Evolutionary conservation across 2,797 vertebrate species (phyloP), one percentile per base, ranked within the genome.

Genomic region (Pangasius mekongensis): DNA sequence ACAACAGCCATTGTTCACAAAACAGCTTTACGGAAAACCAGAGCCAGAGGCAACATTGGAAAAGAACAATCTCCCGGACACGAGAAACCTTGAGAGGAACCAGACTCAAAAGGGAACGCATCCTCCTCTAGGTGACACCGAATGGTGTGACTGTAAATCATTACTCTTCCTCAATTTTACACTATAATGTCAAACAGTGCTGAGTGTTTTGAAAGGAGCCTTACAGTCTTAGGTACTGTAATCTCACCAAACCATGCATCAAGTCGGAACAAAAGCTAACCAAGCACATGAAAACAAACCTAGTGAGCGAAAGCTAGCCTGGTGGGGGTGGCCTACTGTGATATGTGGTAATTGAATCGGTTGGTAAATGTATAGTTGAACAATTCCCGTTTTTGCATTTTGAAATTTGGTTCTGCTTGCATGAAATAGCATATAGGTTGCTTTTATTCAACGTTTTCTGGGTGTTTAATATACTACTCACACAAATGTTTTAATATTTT

Each of bases 401-500:
- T 36, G 18, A 24, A 24, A 69, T 69, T 84, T 71, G 27, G 11
- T 14, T 7, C 30, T 36, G 18, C 83, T 84, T 36, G 64, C 5
- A 36, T 69, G 64, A 20, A 67, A 52, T 22, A 52, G 18, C 18
- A 54, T 69, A 84, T 54, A 33, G 27, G 1, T 67, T 24, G 36
- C 43, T 30, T 64, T 67, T 49, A 43, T 83, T 47, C 39, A 64
- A 80, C 22, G 58, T 62, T 83, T 83, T 43, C 81, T 18, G 81
- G 24, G 24, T 36, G 64, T 84, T 69, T 84, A 84, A 84, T 84
- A 84, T 54, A 69, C 83, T 24, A 52, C 64, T 54, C 64, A 16
- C 47, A 84, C 47, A 54, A 84, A 67, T 52, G 62, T 54, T 84
- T 84, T 84, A 84, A 71, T 84, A 84, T 84, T 67, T 84, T 84